A percentile compares a stretch with the other conserved stretches of the same genome.
Evolutionary conservation across 2,888 invertebrate species (phyloP).

Genomic region (Lomographa bimaculata): DNA sequence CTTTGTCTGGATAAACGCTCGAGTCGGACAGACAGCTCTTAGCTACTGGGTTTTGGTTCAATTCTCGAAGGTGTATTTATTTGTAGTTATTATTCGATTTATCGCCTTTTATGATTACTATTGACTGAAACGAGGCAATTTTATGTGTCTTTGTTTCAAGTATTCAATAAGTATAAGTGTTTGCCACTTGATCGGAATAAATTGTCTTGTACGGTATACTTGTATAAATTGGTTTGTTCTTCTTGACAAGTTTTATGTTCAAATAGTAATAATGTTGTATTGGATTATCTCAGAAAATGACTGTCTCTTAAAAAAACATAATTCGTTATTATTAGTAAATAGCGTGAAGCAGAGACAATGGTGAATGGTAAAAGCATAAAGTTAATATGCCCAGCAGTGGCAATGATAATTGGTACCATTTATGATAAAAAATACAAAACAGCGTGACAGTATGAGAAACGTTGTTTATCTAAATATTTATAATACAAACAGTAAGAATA

Average conservation of each 20-base stretch:
- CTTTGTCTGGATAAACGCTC: constrained; percentile 57
- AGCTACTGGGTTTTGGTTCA: constrained; percentile 59
- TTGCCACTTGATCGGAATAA: neutral
- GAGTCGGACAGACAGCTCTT: constrained; percentile 53
- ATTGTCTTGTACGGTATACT: neutral
- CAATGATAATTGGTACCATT: too few species aligned
- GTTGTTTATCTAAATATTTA: too few species aligned
- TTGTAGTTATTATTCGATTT: constrained; percentile 18
- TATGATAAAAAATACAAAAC: too few species aligned
- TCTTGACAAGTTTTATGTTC: too few species aligned
- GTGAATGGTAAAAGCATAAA: too few species aligned
- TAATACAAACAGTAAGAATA: constrained; percentile 11
- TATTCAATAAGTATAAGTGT: neutral
- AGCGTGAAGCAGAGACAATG: too few species aligned
- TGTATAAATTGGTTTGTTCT: neutral
- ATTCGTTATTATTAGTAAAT: too few species aligned
- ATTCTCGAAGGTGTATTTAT: constrained; percentile 9
- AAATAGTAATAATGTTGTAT: too few species aligned
- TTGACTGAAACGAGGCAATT: constrained; percentile 7
- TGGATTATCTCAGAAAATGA: too few species aligned
- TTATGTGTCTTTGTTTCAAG: constrained; percentile 6
- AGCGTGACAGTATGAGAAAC: too few species aligned
- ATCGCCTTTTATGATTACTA: constrained; percentile 14
- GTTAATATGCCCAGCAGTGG: too few species aligned
- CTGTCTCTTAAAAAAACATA: too few species aligned